phyloP scores from a whole-genome alignment of 2,113 vertebrate genomes.

The Illadopsis cleaveri region DNA sequence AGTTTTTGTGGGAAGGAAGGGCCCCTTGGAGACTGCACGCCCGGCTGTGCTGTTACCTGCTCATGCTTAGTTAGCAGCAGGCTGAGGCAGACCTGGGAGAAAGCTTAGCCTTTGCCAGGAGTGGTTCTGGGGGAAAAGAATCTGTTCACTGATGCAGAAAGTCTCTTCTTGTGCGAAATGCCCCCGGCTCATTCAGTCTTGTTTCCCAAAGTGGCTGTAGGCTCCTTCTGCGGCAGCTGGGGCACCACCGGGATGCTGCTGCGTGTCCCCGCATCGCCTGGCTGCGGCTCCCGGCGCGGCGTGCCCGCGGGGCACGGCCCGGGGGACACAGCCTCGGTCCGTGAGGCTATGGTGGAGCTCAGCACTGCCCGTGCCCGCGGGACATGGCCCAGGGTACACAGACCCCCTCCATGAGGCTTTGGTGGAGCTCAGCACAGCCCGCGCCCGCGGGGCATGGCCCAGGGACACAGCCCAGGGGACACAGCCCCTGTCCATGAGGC shows the following conservation, averaged over 20 bases:
- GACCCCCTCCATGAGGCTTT: not conserved
- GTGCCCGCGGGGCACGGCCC: rapidly evolving
- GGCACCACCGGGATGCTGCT: not conserved
- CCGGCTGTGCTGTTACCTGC: not conserved
- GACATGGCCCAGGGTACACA: not conserved
- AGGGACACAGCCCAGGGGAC: not conserved
- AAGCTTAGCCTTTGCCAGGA: slow-evolving; percentile 10
- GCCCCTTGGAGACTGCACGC: not conserved
- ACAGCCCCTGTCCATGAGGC: too few relatives aligned
- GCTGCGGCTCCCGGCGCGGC: not conserved
- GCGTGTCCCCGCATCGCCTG: not conserved
- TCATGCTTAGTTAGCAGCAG: not conserved
- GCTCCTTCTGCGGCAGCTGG: not conserved
- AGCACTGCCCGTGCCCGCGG: too few relatives aligned
- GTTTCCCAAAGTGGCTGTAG: not conserved
- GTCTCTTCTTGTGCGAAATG: not conserved
- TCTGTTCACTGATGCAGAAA: slow-evolving; percentile 38
- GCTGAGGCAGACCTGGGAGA: not conserved
- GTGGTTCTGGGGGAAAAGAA: slow-evolving; percentile 11
- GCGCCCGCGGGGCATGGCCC: rapidly evolving
- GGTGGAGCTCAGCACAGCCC: not conserved
- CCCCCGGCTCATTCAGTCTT: not conserved
- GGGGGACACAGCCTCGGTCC: too few relatives aligned
- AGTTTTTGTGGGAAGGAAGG: not conserved
- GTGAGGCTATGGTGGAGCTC: too few relatives aligned